Evolutionary conservation across 2,113 vertebrate genomes (phyloP).

Genomic region (Alces alces): DNA sequence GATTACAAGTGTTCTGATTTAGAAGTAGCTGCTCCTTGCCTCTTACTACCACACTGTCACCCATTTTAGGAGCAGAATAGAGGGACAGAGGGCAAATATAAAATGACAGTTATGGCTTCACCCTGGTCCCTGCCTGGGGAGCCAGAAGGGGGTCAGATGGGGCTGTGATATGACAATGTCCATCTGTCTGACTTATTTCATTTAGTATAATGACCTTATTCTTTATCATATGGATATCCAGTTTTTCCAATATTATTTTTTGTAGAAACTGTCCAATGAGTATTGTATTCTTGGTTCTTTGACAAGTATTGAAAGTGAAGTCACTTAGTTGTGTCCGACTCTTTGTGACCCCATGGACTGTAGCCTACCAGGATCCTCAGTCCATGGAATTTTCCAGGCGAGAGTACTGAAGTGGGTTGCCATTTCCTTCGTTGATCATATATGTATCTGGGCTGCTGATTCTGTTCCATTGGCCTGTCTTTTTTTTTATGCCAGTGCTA

Average conservation of each 20-base stretch:
- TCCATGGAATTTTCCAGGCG: too few species aligned
- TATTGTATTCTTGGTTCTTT: neutral
- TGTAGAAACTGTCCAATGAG: neutral
- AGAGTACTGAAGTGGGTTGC: too few species aligned
- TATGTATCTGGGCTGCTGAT: neutral
- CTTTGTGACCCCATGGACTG: neutral
- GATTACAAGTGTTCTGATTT: neutral
- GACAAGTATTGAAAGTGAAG: neutral
- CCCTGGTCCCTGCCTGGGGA: neutral
- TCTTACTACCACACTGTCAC: neutral
- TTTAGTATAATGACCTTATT: neutral
- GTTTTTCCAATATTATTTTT: neutral
- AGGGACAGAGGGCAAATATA: neutral
- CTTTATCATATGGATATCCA: neutral
- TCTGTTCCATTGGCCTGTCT: neutral
- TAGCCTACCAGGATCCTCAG: too few species aligned
- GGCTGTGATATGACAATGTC: neutral
- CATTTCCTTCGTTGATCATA: neutral
- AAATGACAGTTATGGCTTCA: neutral
- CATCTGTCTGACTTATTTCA: neutral
- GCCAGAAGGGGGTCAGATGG: neutral
- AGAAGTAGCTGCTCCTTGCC: too few species aligned
- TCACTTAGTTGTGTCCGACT: neutral
- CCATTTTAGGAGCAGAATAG: neutral
- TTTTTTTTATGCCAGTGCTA: neutral